Evolutionary conservation across 2,113 vertebrate genomes (phyloP).

Genomic region (Epinephelus moara): DNA sequence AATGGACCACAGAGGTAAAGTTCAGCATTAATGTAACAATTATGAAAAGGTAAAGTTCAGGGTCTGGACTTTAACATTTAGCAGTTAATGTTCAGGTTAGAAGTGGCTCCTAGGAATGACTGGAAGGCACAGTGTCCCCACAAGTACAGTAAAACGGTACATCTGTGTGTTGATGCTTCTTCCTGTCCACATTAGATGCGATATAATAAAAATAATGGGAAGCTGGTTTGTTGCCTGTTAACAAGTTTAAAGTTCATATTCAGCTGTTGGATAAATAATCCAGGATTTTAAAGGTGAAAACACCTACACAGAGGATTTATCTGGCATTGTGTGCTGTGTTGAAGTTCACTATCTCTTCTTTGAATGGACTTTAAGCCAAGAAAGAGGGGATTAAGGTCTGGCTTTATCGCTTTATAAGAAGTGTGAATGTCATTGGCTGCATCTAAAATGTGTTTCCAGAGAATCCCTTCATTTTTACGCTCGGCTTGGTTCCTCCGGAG

Average conservation of each 20-base stretch:
- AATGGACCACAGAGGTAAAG: background rate
- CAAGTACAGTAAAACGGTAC: too few relatives aligned
- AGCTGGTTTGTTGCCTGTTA: background rate
- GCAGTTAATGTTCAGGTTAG: background rate
- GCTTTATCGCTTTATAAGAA: slow-evolving; percentile 23
- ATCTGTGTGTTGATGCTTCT: background rate
- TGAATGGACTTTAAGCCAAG: slow-evolving; percentile 11
- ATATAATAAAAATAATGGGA: background rate
- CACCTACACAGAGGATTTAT: background rate
- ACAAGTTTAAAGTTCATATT: slow-evolving; percentile 31
- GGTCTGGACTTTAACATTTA: background rate
- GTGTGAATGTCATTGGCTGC: slow-evolving; percentile 50
- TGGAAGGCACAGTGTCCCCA: background rate
- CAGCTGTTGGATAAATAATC: background rate
- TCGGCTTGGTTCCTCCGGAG: slow-evolving; percentile 5
- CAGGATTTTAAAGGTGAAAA: slow-evolving; percentile 18
- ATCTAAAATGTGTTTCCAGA: slow-evolving; percentile 43
- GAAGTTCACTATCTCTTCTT: slow-evolving; percentile 33
- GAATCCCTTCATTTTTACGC: slow-evolving; percentile 22
- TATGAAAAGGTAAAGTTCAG: background rate
- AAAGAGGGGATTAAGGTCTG: slow-evolving; percentile 20
- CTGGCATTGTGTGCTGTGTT: background rate
- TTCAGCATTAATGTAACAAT: background rate
- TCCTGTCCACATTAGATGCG: too few relatives aligned
- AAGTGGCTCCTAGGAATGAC: background rate